Base-by-base conservation (phyloP, 2,797 vertebrate genomes). In the Selene dorsalis region DNA sequence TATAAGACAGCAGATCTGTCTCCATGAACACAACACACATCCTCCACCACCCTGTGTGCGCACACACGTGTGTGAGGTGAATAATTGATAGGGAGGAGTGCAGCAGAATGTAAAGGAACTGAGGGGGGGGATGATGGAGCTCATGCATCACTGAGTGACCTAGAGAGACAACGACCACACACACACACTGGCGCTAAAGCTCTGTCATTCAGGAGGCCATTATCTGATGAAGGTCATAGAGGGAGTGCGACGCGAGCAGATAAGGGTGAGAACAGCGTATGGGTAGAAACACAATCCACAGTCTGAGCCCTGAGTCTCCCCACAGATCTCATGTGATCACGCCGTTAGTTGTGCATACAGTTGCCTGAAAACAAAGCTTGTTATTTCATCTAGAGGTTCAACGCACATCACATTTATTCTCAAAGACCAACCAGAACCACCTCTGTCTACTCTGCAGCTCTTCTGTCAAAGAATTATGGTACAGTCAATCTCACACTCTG, bases 21-120 rank as follows among this genome's bases (percentile, higher is more conserved):
- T 69, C 32, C 8, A 38, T 47, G 24, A 60, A 64, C n/a, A 58
- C 24, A 53, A 9, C 24, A 35, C 18, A 39, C 55, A 53, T 18
- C 14, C 39, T 60, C n/a, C 9, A 39, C 43, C 64, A 48, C 13
- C 14, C 43, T 65, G 20, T 22, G 35, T 72, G 41, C 24, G 14
- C 24, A 9, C 14, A 45, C 43, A 45, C 43, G 17, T 45, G 43
- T 45, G 30, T 24, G 50, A 8, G 18, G 14, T 70, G 35, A 80
- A 82, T 82, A 74, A 82, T 75, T 79, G 32, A 87, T 53, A 39
- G 53, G 38, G 56, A 75, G 67, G 52, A 50, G 59, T 75, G 80
- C 55, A 77, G 76, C 63, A 72, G 69, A 79, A 84, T 77, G 82
- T 77, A 74, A 82, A 80, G 45, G 57, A 82, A 70, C 73, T 67